Conservation (phyloP, 1,140 invertebrate species). For the Phocides pigmalion region DNA sequence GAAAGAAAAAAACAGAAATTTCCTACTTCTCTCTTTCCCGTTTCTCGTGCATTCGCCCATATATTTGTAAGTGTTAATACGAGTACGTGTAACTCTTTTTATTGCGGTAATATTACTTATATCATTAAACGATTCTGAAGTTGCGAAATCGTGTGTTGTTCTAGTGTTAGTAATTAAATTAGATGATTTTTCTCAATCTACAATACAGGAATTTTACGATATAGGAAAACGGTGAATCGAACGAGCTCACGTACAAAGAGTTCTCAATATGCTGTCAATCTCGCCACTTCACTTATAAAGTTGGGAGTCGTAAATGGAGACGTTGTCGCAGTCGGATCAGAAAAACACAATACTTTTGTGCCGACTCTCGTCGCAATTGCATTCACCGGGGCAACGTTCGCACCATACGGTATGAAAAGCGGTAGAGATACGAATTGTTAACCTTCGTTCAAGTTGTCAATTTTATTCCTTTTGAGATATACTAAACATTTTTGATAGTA, state of each 20-base stretch:
- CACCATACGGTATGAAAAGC: conserved; percentile 67
- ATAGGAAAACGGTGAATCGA: conserved; percentile 51
- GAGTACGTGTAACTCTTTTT: too few relatives aligned
- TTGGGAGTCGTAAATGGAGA: conserved; percentile 78
- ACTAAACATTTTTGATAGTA: too few relatives aligned
- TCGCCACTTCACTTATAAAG: conserved; percentile 48
- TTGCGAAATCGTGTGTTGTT: too few relatives aligned
- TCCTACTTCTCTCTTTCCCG: too few relatives aligned
- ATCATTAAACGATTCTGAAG: too few relatives aligned
- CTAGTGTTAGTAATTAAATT: too few relatives aligned
- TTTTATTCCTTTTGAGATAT: conserved; percentile 13
- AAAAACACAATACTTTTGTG: conserved; percentile 86
- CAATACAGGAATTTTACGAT: too few relatives aligned
- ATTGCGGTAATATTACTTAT: too few relatives aligned
- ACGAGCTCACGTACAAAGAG: conserved; percentile 51
- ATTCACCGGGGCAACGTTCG: conserved; percentile 60
- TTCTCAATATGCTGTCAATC: conserved; percentile 58
- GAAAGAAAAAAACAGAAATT: too few relatives aligned
- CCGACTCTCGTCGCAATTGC: conserved; percentile 82
- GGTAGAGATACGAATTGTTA: conserved; percentile 76
- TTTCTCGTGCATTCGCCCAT: too few relatives aligned
- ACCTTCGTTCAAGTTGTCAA: conserved; percentile 68
- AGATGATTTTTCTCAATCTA: too few relatives aligned
- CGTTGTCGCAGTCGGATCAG: conserved; percentile 85
- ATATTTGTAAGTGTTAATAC: too few relatives aligned